Evolutionary conservation across 2,113 vertebrate genomes (phyloP).

Genomic region (Verasper variegatus): DNA sequence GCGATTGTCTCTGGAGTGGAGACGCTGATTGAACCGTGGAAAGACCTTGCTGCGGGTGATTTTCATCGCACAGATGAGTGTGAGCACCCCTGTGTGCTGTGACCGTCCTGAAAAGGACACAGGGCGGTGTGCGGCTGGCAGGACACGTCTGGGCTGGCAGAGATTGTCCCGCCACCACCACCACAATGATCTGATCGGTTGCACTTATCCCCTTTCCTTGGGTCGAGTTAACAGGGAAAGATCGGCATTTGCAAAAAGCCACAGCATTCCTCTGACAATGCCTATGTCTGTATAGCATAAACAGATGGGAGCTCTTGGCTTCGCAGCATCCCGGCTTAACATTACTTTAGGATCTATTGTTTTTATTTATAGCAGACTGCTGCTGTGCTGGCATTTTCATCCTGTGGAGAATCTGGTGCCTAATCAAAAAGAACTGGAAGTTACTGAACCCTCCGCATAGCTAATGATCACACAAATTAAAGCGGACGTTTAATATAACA

Average conservation of each 20-base stretch:
- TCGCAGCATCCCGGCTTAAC: conserved; percentile 26
- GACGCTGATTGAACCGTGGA: conserved; percentile 63
- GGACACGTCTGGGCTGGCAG: conserved; percentile 34
- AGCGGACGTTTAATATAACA: conserved; percentile 37
- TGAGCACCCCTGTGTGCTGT: conserved; percentile 29
- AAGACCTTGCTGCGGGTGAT: conserved; percentile 58
- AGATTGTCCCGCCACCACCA: conserved; percentile 24
- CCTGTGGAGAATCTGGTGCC: conserved; percentile 26
- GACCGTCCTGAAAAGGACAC: conserved; percentile 39
- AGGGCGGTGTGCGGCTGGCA: conserved; percentile 29
- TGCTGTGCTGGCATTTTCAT: conserved; percentile 42
- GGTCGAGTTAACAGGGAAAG: conserved; percentile 60
- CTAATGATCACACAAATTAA: conserved; percentile 52
- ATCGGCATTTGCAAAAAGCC: conserved; percentile 65
- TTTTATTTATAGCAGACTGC: conserved; percentile 47
- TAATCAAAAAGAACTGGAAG: conserved; percentile 23
- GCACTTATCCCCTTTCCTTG: conserved; percentile 66
- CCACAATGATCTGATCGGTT: conserved; percentile 53
- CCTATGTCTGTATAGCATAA: conserved; percentile 73
- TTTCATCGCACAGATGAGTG: conserved; percentile 69
- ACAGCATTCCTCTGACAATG: conserved; percentile 77
- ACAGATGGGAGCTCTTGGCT: conserved; percentile 74
- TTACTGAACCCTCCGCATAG: neutral
- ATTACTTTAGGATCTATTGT: conserved; percentile 53
- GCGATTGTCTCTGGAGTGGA: conserved; percentile 33